These are phyloP conservation scores for Iguana delicatissima DNA, from an alignment of 2,797 vertebrate genomes.

Conservation along the genomic window DNA sequence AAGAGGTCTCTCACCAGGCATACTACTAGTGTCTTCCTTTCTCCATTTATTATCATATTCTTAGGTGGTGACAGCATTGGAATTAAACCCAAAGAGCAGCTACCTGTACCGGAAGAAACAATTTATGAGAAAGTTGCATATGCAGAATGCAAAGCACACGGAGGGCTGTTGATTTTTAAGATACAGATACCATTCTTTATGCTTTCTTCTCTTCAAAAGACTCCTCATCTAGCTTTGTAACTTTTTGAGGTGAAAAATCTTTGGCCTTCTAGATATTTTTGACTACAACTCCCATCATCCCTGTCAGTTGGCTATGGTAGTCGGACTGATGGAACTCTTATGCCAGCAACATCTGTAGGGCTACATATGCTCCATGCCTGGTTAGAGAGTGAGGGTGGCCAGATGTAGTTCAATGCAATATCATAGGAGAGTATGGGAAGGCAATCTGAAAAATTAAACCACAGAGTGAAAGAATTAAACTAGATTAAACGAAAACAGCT, in stretches of 20 bases:
- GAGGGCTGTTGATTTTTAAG: background rate
- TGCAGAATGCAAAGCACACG: background rate
- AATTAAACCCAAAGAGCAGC: constrained; percentile 14
- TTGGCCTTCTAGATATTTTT: background rate
- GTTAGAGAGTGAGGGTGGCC: background rate
- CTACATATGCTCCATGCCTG: too few species aligned
- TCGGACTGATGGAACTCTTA: background rate
- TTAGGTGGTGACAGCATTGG: constrained; percentile 70
- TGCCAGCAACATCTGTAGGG: too few species aligned
- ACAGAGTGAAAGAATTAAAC: background rate
- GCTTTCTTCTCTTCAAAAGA: background rate
- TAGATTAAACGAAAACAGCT: background rate
- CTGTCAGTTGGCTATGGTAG: background rate
- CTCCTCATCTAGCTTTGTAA: background rate
- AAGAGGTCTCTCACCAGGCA: constrained; percentile 71
- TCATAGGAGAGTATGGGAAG: background rate
- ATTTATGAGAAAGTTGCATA: background rate
- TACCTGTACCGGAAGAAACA: constrained; percentile 22
- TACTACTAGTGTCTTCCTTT: constrained; percentile 69
- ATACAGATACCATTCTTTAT: too few species aligned
- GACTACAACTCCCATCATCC: background rate
- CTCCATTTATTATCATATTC: constrained; percentile 70
- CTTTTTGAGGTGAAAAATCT: background rate
- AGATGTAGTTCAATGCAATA: background rate
- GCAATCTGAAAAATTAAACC: background rate